phyloP scores from a whole-genome alignment of 2,888 invertebrate genomes.

The Plebejus argus region DNA sequence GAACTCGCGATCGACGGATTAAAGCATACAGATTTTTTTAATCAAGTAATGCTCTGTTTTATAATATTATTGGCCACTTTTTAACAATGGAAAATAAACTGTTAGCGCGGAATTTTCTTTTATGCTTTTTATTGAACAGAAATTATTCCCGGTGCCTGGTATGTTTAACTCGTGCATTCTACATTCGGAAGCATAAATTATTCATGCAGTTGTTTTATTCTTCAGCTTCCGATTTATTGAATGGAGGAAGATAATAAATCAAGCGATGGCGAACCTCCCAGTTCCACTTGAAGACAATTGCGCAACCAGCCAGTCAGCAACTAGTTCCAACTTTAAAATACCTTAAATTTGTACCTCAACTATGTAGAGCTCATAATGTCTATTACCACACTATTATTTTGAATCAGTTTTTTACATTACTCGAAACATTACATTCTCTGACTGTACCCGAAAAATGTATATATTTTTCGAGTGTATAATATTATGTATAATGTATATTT shows the following conservation, averaged over 20 bases:
- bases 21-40: too few species aligned
- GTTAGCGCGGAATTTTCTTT: neutral
- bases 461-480: too few species aligned
- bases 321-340: neutral
- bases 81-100: neutral
- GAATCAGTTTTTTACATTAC: too few species aligned
- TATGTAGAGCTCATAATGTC: neutral
- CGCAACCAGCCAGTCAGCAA: neutral
- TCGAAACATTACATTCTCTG: too few species aligned
- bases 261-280: neutral
- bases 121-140: neutral
- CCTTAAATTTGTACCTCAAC: neutral
- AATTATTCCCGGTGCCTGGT: neutral
- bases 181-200: neutral
- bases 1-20: too few species aligned
- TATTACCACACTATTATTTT: too few species aligned
- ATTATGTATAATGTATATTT: too few species aligned
- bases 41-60: too few species aligned
- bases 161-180: neutral
- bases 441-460: neutral
- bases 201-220: conserved; percentile 11
- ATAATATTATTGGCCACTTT: neutral
- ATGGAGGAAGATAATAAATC: conserved; percentile 9
- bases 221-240: conserved; percentile 12
- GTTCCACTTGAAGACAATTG: neutral